phyloP scores from a whole-genome alignment of 2,113 vertebrate genomes.

The Xiphias gladius region DNA sequence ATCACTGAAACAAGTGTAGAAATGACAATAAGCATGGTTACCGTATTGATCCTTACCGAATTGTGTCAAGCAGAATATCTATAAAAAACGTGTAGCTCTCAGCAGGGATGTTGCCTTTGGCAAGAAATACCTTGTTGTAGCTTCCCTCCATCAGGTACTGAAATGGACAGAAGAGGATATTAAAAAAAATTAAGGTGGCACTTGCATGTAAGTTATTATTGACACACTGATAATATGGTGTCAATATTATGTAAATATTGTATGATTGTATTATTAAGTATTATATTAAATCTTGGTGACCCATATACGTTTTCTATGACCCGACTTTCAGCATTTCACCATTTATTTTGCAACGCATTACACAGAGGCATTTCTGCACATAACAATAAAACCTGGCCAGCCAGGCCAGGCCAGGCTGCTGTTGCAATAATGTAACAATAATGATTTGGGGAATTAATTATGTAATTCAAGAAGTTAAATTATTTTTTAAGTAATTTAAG shows the following conservation, averaged over 20 bases:
- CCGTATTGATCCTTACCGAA: constrained; percentile 84
- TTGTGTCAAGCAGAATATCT: constrained; percentile 95
- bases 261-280: no score
- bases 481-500: background rate
- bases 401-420: background rate
- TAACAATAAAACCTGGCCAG: background rate
- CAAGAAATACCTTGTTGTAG: constrained; percentile 98
- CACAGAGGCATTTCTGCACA: background rate
- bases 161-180: constrained; percentile 17
- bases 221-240: background rate
- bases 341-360: background rate
- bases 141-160: constrained; percentile 98
- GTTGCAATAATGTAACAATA: no score
- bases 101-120: constrained; percentile 96
- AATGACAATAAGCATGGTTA: background rate
- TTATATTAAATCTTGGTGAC: background rate
- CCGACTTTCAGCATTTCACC: background rate
- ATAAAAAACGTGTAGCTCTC: constrained; percentile 98
- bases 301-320: no score
- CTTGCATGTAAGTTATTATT: background rate
- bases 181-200: background rate
- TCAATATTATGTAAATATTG: no score
- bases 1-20: background rate
- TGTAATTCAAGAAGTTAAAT: background rate
- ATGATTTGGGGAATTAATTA: no score